Base-by-base conservation (phyloP, 2,797 vertebrate genomes). In the Oreochromis grahami region DNA sequence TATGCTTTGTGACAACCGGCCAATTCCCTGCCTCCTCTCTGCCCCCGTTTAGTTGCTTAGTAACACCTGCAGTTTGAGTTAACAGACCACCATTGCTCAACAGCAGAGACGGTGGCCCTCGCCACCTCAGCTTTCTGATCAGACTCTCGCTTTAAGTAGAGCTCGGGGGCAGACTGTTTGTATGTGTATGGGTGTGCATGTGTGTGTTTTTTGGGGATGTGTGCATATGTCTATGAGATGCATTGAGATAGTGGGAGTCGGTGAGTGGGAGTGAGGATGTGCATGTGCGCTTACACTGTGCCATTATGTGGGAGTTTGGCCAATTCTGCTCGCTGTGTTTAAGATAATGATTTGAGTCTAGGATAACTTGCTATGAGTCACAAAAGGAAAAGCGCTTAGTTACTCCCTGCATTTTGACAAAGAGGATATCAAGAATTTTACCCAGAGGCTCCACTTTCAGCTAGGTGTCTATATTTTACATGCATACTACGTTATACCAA, bases 1-100 rank as follows among this genome's bases (percentile, higher is more conserved):
- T 86, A 89, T 92, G 89, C 88, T 77, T 93, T 91, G 93, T 93
- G 93, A 96, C 93, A 92, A 89, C 88, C 84, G 84, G 88, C 93
- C 95, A 95, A 92, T 95, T 95, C 93, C 86, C 92, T 93, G 87
- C 90, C 93, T 95, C 92, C 92, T 92, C 86, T 87, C 87, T 90
- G 92, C 93, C 93, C 93, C 90, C 90, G 87, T 96, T 95, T 94
- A 93, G 96, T 97, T 97, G 96, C 96, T 96, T 96, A 95, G 96
- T 96, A 97, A 96, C 96, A 96, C 96, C 96, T 97, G 93, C 94
- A 91, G 90, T 91, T 94, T 93, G 91, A 94, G 93, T 86, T 94
- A 94, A 89, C 85, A 38, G 93, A 91, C 93, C 90, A 92, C 91
- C 88, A 90, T 89, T 89, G 91, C 93, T 91, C 90, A 93, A 91